phyloP scores from a whole-genome alignment of 2,888 invertebrate species.

The Oxytorus armatus region DNA sequence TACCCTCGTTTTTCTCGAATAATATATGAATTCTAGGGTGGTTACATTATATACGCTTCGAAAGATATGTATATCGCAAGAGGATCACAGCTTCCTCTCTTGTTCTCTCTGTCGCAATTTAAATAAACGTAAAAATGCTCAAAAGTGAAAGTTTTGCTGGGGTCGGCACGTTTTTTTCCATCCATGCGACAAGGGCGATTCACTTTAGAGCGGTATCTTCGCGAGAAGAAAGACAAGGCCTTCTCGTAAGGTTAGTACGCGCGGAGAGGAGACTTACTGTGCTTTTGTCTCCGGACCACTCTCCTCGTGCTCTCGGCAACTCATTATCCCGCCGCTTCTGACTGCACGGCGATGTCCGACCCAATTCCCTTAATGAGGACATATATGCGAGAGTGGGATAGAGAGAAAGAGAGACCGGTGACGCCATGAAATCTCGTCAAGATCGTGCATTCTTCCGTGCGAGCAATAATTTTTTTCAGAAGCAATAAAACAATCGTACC shows the following conservation, averaged over 20 bases:
- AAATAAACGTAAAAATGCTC: slow-evolving; percentile 27
- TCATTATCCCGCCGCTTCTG: slow-evolving; percentile 74
- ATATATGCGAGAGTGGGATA: slow-evolving; percentile 61
- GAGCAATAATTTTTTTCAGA: no score
- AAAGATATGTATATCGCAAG: neutral
- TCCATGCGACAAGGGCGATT: slow-evolving; percentile 56
- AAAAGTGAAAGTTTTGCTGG: slow-evolving; percentile 60
- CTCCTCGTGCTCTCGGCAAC: slow-evolving; percentile 68
- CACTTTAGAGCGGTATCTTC: slow-evolving; percentile 37
- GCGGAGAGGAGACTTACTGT: slow-evolving; percentile 56
- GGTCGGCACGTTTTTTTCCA: slow-evolving; percentile 45
- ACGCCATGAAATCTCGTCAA: slow-evolving; percentile 63
- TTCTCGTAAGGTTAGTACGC: slow-evolving; percentile 40
- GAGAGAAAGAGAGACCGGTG: slow-evolving; percentile 18
- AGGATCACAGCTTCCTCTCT: slow-evolving; percentile 1
- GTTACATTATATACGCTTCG: neutral
- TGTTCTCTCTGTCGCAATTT: neutral
- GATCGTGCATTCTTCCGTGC: slow-evolving; percentile 46
- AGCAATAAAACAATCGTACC: no score
- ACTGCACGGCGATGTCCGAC: slow-evolving; percentile 67
- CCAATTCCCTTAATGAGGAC: slow-evolving; percentile 78
- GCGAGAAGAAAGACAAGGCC: slow-evolving; percentile 36
- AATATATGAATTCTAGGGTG: slow-evolving; percentile 25
- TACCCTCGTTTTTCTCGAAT: slow-evolving; percentile 20
- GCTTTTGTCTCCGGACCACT: slow-evolving; percentile 70